Percentiles rank a stretch among this genome's conserved stretches.
phyloP scores from a whole-genome alignment of 2,888 invertebrate genomes.

The Ashinkailepas kermadecensis region DNA sequence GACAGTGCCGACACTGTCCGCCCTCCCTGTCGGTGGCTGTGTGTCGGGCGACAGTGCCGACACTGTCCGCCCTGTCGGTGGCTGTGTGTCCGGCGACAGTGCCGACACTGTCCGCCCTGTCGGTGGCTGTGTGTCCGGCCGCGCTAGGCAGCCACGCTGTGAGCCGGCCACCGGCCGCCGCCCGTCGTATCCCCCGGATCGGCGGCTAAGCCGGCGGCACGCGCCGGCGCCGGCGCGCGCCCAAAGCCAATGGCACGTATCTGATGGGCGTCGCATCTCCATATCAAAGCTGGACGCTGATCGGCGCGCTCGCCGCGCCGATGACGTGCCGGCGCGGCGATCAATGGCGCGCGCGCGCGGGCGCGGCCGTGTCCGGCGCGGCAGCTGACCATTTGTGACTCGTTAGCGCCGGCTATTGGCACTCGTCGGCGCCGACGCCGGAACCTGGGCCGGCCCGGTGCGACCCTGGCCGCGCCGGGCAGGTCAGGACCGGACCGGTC shows the following conservation, averaged over 20 bases:
- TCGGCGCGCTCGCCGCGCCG: conserved; percentile 4
- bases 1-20: too few species aligned
- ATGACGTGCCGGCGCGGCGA: neutral
- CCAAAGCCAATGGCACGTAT: conserved; percentile 4
- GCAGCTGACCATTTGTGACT: conserved; percentile 8
- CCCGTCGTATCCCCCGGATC: neutral
- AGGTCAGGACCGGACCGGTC: too few species aligned
- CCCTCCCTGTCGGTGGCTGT: too few species aligned
- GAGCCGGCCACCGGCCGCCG: neutral
- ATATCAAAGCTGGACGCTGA: neutral
- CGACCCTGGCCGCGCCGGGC: too few species aligned
- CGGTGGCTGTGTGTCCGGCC: too few species aligned
- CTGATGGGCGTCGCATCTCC: conserved; percentile 9
- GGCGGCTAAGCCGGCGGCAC: neutral
- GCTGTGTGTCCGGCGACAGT: too few species aligned
- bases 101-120: too few species aligned
- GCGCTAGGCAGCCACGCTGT: too few species aligned
- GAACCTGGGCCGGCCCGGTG: too few species aligned
- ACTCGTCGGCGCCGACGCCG: too few species aligned
- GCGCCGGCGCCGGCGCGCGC: neutral
- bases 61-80: too few species aligned
- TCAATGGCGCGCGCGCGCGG: neutral
- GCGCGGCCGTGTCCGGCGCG: neutral
- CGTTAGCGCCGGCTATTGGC: neutral
- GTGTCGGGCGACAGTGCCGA: too few species aligned